Percentiles rank a stretch among this genome's conserved stretches.
Conservation (phyloP, 92 coral and sea anemone genomes). For the Parazoanthus swiftii region DNA sequence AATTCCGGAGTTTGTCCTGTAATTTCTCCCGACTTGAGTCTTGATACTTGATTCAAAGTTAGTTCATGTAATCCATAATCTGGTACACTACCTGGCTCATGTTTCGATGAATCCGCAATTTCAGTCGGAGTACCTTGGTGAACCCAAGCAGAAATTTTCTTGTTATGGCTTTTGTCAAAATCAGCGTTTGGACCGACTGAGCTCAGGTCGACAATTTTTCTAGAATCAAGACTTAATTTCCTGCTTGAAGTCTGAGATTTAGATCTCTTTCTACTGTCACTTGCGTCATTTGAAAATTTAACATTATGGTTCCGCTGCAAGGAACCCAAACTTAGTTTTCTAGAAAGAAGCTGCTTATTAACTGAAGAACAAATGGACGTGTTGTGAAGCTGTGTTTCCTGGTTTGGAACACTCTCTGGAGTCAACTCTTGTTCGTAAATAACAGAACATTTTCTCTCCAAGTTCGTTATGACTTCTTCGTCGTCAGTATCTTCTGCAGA, state of each 20-base stretch:
- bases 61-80: not conserved
- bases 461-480: not conserved
- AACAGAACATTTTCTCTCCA: not conserved
- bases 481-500: not conserved
- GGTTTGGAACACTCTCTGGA: not conserved
- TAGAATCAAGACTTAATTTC: conserved; percentile 15
- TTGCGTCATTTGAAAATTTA: not conserved
- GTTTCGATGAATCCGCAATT: not conserved
- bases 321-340: conserved; percentile 4
- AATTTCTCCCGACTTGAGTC: not conserved
- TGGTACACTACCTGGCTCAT: not conserved
- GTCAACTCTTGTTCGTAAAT: not conserved
- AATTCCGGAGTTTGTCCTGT: not conserved
- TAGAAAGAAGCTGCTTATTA: not conserved
- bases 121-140: not conserved
- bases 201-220: not conserved
- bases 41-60: not conserved
- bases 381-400: not conserved
- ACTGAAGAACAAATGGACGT: not conserved
- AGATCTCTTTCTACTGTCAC: not conserved
- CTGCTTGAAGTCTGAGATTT: not conserved
- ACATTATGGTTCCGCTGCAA: not conserved
- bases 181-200: not conserved
- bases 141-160: not conserved
- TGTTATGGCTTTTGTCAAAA: not conserved